Base-by-base conservation (phyloP, 1,140 invertebrate genomes). In the Zaprionus nigranus region DNA sequence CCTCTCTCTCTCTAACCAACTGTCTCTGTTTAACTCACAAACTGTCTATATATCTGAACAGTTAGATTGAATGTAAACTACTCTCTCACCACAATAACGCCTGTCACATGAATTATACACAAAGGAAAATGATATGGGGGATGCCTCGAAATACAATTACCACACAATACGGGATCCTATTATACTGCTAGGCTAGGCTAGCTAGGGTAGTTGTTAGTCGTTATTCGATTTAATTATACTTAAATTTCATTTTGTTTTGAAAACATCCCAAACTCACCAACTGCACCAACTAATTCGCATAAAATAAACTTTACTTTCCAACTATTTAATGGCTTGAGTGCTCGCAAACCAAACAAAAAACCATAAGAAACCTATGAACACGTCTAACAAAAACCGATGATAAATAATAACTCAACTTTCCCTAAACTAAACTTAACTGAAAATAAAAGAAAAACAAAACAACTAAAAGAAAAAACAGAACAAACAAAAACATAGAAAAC, bases 221-320 rank as follows among this genome's bases (percentile, higher is more conserved):
- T 51, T 43, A 64, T 66, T 61, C 46, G 5, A 75, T 49, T 62
- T 20, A 61, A 54, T 54, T 57, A 54, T 13, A 59, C n/a, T 34
- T 57, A 34, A 3, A 38, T 79, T 68, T 61, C 1, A 34, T 73
- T 69, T 54, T 54, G 9, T 60, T 77, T 77, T 64, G 59, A 72
- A 30, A 62, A 67, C 71, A 86, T 73, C 65, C 66, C 36, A 72
- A 76, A 75, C 58, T 87, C 84, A 87, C 85, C 74, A 54, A 78
- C 75, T 84, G 84, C 84, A 87, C 84, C 40, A 75, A 86, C 54
- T 79, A 76, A 75, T 79, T 70, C 40, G 53, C 53, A 71, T 57
- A 49, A 57, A 69, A 70, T 49, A 13, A 63, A 67, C 56, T 64
- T 64, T 71, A 58, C 30, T 75, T 75, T 75, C 15, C 40, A 70